Percentiles rank a stretch among this genome's conserved stretches.
phyloP scores from a whole-genome alignment of 1,140 invertebrate species.

The Hyposmocoma kahamanoa region DNA sequence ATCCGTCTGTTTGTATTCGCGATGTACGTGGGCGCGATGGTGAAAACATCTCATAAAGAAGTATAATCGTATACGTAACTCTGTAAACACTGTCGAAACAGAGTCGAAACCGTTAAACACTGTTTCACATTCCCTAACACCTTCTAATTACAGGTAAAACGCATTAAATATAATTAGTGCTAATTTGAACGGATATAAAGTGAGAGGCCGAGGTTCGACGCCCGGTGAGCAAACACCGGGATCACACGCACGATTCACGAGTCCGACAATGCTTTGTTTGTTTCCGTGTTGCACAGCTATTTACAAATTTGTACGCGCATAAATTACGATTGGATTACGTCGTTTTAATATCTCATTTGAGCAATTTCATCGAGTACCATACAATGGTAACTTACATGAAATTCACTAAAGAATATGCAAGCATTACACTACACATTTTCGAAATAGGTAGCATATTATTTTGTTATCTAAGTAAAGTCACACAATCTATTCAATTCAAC shows the following conservation, averaged over 20 bases:
- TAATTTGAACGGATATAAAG: constrained; percentile 51
- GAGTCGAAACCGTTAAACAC: constrained; percentile 33
- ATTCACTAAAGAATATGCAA: too few species aligned
- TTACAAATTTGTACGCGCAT: constrained; percentile 22
- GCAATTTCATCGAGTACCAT: too few species aligned
- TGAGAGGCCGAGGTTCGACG: constrained; percentile 38
- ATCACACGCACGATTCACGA: constrained; percentile 21
- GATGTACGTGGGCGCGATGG: constrained; percentile 22
- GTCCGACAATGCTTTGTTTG: constrained; percentile 29
- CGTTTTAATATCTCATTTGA: constrained; percentile 1
- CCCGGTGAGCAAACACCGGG: constrained; percentile 27
- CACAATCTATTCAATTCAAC: too few species aligned
- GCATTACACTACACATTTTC: too few species aligned
- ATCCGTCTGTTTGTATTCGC: constrained; percentile 31
- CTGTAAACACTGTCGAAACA: constrained; percentile 26
- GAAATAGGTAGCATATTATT: too few species aligned
- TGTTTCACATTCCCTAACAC: constrained; percentile 60
- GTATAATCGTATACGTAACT: constrained; percentile 30
- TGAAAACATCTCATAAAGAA: constrained; percentile 34
- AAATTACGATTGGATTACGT: constrained; percentile 13
- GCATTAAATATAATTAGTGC: constrained; percentile 59
- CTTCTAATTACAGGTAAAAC: constrained; percentile 62
- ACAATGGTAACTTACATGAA: too few species aligned
- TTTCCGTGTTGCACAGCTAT: constrained; percentile 15
- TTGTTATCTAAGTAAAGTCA: too few species aligned